Evolutionary conservation across 2,113 vertebrate genomes (phyloP), one percentile per base, ranked within the genome.

Genomic region (Cranoglanis bouderius): DNA sequence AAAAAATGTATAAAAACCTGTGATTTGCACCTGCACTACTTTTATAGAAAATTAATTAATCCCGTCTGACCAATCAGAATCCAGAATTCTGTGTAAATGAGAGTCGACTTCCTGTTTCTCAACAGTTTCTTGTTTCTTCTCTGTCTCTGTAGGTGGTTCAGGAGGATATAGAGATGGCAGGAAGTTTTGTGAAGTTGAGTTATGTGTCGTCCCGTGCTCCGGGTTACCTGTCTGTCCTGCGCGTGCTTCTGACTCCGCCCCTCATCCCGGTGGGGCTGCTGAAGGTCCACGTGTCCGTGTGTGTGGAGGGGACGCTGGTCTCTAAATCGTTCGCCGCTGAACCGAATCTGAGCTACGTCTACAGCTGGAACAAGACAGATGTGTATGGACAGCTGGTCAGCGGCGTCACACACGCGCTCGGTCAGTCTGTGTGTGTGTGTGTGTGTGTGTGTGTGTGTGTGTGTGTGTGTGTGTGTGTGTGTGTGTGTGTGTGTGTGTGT

Each of bases 341-440:
- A 87, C 93, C 97, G n/a, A 97, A 97, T 91, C 95, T 99, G 87
- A 95, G 98, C 85, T 98, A 99, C 90, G 96, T 97, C 0, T 97
- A 98, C 93, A 96, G 97, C 91, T 99, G 98, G 98, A 99, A 99
- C 92, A 99, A 99, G 94, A 99, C 98, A 0, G 98, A 99, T 90
- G 96, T 99, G 87, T 99, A 99, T 51, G 98, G 98, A 85, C 98
- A 99, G 94, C 97, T 97, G 88, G 98, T 99, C 91, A 97, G 96
- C 89, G 98, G 98, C 51, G 95, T 99, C 85, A 96, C 97, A 29
- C 95, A 98, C 87, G 97, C 98, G 74, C 96, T 96, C 81, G 98
- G 98, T 99, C 87, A 32, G 29, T 86, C 32, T 82, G 32, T 51
- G 13, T 57, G 83, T 87, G 43, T 88, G 72, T 84, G 70, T 87